These are phyloP conservation scores for Zosterops lateralis DNA, from an alignment of 2,113 vertebrate genomes.

Conservation along the genomic window DNA sequence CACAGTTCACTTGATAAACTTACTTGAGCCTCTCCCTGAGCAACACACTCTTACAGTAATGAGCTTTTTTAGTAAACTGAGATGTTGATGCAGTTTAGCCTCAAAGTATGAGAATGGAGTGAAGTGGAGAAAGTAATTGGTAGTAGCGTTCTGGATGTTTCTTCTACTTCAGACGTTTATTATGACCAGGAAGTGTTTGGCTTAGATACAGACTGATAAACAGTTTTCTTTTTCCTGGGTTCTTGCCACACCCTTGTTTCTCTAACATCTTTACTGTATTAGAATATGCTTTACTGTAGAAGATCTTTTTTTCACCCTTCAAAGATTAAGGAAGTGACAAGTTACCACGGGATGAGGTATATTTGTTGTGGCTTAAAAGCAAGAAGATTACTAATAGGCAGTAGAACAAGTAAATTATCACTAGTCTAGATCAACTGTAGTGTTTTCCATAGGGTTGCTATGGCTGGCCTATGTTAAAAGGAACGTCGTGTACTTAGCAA, in stretches of 20 bases:
- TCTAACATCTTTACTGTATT: neutral
- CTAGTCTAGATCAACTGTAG: constrained; percentile 11
- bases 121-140: neutral
- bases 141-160: neutral
- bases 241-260: neutral
- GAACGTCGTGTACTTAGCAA: constrained; percentile 30
- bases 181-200: constrained; percentile 24
- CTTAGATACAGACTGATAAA: constrained; percentile 32
- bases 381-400: neutral
- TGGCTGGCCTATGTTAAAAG: neutral
- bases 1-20: neutral
- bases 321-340: neutral
- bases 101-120: neutral
- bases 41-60: neutral
- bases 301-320: neutral
- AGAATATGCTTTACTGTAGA: neutral
- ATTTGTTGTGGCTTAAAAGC: neutral
- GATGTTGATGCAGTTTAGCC: neutral
- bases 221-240: neutral
- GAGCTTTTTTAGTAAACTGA: neutral
- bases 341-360: neutral
- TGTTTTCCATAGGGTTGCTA: constrained; percentile 32
- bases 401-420: constrained; percentile 32
- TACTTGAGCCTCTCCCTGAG: neutral
- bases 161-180: neutral